These are phyloP conservation scores for Drosophila nikananu DNA, from an alignment of 1,140 invertebrate genomes.

Conservation along the genomic window DNA sequence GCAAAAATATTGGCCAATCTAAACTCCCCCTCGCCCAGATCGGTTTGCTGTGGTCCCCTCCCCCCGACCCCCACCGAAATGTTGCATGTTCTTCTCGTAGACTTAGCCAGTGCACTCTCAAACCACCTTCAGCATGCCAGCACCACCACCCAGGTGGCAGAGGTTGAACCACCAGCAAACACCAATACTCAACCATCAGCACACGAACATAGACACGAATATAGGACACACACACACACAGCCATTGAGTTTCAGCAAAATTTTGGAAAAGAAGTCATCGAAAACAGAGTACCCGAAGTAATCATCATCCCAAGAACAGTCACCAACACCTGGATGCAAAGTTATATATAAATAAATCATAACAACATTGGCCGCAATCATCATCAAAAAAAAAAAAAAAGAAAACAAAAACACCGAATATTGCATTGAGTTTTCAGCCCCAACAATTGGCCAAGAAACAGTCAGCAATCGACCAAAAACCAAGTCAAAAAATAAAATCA, in stretches of 20 bases:
- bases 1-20: constrained; percentile 25
- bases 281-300: background rate
- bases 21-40: background rate
- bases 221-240: constrained; percentile 4
- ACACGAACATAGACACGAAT: constrained; percentile 16
- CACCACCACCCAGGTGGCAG: constrained; percentile 36
- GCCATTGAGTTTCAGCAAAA: constrained; percentile 20
- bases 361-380: constrained; percentile 6
- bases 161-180: constrained; percentile 17
- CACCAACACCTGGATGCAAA: constrained; percentile 1
- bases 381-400: constrained; percentile 5
- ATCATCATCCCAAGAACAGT: constrained; percentile 5
- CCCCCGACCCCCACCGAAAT: constrained; percentile 1
- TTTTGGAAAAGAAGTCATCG: constrained; percentile 2
- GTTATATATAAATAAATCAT: constrained; percentile 11
- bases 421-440: constrained; percentile 37
- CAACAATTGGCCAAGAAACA: constrained; percentile 28
- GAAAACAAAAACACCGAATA: constrained; percentile 6
- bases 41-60: constrained; percentile 10
- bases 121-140: constrained; percentile 30
- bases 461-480: constrained; percentile 7
- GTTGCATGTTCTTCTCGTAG: constrained; percentile 28
- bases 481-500: background rate
- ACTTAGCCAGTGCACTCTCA: constrained; percentile 16
- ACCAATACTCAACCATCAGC: constrained; percentile 3